Evolutionary conservation across 1,140 invertebrate genomes (phyloP), one percentile per base, ranked within the genome.

Genomic region (Cyclargus thomasi): DNA sequence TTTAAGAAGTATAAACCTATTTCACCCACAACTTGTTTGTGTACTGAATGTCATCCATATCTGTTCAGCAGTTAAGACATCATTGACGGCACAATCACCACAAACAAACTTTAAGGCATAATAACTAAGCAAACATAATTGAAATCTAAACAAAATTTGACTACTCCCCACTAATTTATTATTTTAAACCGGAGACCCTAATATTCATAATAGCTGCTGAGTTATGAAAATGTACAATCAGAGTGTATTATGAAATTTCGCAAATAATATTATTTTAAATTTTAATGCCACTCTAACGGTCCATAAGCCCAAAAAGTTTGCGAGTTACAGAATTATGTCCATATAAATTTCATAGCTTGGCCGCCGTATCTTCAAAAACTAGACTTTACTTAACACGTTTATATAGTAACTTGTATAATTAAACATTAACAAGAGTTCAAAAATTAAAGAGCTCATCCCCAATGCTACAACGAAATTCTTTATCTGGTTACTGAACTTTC

Each of bases 311-410:
- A 16, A 47, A 29, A 47, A 47, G 39, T 47, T 47, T 47, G 11
- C 39, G 29, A 4, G 29, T 29, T 16, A 11, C 55, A 20, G 55
- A 20, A 11, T 20, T 21, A 59, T 47, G 39, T 47, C 14, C 39
- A 59, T 59, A 59, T 17, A 53, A 53, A 53, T 55, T 55, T 55
- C n/a, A 18, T 55, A 55, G n/a, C 18, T 55, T 55, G 2, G 16
- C 16, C 53, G 53, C 16, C 6, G 53, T 55, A 18, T 55, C 53
- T 55, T 20, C n/a, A 55, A 20, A 55, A 55, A 20, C 53, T 55
- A 55, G 53, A 55, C 17, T 55, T n/a, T 55, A 55, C 53, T 55
- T 20, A 17, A 18, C 17, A 55, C n/a, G 53, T 55, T 55, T 55
- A 55, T 20, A 8, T 55, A 18, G 16, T 55, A 55, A 55, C 53